Percentiles rank a stretch among this genome's conserved stretches.
Conservation (phyloP, 2,113 vertebrate species). For the Cyprinodon brontotheroides region DNA sequence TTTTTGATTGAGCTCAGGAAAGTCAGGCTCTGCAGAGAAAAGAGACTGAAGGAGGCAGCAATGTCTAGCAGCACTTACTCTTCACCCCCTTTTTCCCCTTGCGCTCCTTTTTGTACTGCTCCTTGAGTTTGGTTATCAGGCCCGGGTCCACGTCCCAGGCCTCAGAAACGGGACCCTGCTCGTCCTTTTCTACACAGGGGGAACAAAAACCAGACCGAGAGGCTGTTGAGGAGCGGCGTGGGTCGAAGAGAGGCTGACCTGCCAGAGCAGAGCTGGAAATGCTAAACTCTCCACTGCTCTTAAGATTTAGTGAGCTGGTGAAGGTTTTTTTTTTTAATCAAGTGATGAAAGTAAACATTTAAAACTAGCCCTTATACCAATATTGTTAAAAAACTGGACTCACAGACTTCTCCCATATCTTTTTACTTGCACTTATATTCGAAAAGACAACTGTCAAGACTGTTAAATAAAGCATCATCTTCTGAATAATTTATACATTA, state of each 20-base stretch:
- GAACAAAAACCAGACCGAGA: slow-evolving; percentile 87
- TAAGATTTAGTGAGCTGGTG: slow-evolving; percentile 10
- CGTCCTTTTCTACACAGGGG: slow-evolving; percentile 97
- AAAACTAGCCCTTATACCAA: too few relatives aligned
- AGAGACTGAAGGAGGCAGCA: slow-evolving; percentile 71
- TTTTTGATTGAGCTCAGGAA: slow-evolving; percentile 51
- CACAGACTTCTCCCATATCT: not conserved
- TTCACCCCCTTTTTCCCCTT: slow-evolving; percentile 99
- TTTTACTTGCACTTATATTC: not conserved
- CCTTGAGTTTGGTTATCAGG: slow-evolving; percentile 99
- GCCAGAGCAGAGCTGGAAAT: slow-evolving; percentile 19
- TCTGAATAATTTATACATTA: too few relatives aligned
- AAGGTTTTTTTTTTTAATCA: slow-evolving; percentile 5
- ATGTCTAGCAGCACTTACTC: slow-evolving; percentile 93
- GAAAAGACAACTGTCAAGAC: too few relatives aligned
- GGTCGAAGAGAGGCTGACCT: slow-evolving; percentile 27
- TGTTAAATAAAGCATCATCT: too few relatives aligned
- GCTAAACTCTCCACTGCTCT: not conserved
- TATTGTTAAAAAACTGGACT: slow-evolving; percentile 1
- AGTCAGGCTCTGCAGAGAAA: slow-evolving; percentile 65
- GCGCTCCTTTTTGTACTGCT: slow-evolving; percentile 99
- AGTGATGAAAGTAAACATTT: too few relatives aligned
- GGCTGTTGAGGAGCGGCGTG: slow-evolving; percentile 79
- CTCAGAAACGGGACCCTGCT: slow-evolving; percentile 94
- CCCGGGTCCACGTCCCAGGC: slow-evolving; percentile 99